Base-by-base conservation (phyloP, 2,888 invertebrate genomes). In the Steinernema scapterisci region DNA sequence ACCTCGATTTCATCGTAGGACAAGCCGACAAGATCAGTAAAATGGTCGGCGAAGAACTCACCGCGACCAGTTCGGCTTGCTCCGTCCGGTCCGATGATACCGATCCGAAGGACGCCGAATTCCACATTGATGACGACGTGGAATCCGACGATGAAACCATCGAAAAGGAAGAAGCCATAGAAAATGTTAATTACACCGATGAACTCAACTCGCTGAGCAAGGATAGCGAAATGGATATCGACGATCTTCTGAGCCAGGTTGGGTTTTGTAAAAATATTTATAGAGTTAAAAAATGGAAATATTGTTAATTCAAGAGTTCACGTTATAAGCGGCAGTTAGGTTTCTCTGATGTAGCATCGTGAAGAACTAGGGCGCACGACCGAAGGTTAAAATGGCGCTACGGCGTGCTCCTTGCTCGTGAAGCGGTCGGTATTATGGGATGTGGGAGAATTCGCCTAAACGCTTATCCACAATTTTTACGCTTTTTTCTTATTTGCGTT, bases 1-100 rank as follows among this genome's bases (percentile, higher is more conserved):
- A 97, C 89, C 91, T 99, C 77, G 94, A 94, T 89, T 96, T 96
- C 88, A 95, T 99, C 87, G 97, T 99, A 76, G 97, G 96, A 89
- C 95, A 95, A 89, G 97, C 97, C 0, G 97, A 99, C 89, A 95
- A 95, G 88, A 97, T 95, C 90, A 82, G 80, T 70, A 79, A 75
- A 25, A 76, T 84, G 56, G 81, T 86, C 11, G 82, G 82, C 45
- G 84, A 85, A 72, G 82, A 85, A 19, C 79, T 85, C 9, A 79
- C 77, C 1, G 56, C 77, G 25, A 45, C 75, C 13, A 77, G 80
- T 25, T 45, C 56, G n/a, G 44, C 51, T 21, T 43, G 56, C 70
- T 52, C 73, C 9, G 9, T 21, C n/a, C 25, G 46, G 25, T 54
- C 44, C n/a, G 48, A 48, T n/a, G 77, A 72, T 23, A 73, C 72